Conservation (phyloP, 2,888 invertebrate species). For the Ctena decussata region DNA sequence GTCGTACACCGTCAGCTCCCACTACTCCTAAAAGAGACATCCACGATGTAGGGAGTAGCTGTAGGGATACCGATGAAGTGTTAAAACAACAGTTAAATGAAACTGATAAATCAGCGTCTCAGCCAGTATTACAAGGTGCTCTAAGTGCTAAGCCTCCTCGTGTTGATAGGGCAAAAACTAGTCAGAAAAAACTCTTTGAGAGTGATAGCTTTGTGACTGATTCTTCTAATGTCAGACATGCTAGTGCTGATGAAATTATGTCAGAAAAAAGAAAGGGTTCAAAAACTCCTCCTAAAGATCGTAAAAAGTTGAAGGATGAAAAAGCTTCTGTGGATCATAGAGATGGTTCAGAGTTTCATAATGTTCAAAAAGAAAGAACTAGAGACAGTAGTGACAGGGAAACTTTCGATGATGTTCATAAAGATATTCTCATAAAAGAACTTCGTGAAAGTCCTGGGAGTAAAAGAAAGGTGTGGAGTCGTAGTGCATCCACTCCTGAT, state of each 20-base stretch:
- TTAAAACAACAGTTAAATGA: conserved; percentile 41
- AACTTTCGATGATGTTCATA: conserved; percentile 34
- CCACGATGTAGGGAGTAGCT: conserved; percentile 11
- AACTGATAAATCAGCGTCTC: conserved; percentile 64
- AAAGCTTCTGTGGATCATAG: conserved; percentile 39
- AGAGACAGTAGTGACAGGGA: conserved; percentile 54
- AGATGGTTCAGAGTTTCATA: conserved; percentile 2
- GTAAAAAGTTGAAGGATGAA: conserved; percentile 69
- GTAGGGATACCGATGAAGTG: conserved; percentile 43
- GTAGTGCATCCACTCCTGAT: conserved; percentile 52
- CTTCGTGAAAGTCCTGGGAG: conserved; percentile 74
- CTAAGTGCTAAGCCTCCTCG: conserved; percentile 52
- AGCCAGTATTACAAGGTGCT: conserved; percentile 65
- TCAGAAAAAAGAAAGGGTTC: conserved; percentile 73
- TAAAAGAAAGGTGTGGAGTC: conserved; percentile 66
- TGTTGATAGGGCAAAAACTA: conserved; percentile 29
- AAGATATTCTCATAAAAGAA: conserved; percentile 59
- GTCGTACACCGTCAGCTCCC: conserved; percentile 81
- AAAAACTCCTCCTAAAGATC: conserved; percentile 72
- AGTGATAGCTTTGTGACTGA: conserved; percentile 42
- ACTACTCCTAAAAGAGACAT: conserved; percentile 68
- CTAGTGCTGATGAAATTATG: conserved; percentile 64
- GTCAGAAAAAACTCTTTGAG: conserved; percentile 45
- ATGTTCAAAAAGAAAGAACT: conserved; percentile 29
- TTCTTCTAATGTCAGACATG: conserved; percentile 31